These are phyloP conservation scores for Sakesphorus luctuosus DNA, from an alignment of 2,113 vertebrate genomes.

Conservation along the genomic window DNA sequence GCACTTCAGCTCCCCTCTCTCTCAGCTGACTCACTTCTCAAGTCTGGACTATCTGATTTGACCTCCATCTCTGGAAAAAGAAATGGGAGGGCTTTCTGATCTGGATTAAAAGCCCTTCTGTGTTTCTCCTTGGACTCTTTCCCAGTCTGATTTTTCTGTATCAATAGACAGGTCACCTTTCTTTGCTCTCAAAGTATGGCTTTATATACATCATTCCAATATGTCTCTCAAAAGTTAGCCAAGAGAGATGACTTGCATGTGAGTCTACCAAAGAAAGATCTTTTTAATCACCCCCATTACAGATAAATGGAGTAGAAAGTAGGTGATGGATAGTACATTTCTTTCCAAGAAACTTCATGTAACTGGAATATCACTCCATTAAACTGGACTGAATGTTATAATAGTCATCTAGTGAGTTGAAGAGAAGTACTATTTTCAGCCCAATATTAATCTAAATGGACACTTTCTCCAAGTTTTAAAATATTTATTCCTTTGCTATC, in stretches of 20 bases:
- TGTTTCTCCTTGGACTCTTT: background rate
- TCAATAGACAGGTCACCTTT: background rate
- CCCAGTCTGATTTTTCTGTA: background rate
- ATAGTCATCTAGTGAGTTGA: background rate
- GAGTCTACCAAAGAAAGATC: background rate
- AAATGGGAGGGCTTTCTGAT: background rate
- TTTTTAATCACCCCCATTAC: background rate
- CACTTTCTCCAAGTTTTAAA: background rate
- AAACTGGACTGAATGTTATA: background rate
- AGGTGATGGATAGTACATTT: background rate
- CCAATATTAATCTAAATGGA: slow-evolving; percentile 32
- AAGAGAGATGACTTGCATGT: background rate
- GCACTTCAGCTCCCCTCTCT: background rate
- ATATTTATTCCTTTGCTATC: background rate
- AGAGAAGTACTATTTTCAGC: slow-evolving; percentile 46
- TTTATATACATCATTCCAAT: background rate
- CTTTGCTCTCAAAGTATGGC: background rate
- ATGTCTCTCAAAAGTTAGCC: background rate
- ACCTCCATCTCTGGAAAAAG: background rate
- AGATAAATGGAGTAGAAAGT: background rate
- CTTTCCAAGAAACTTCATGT: background rate
- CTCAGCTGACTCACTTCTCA: background rate
- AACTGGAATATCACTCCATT: background rate
- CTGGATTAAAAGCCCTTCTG: background rate
- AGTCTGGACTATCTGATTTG: background rate